phyloP scores from a whole-genome alignment of 2,888 invertebrate genomes.

The Hemaris fuciformis region DNA sequence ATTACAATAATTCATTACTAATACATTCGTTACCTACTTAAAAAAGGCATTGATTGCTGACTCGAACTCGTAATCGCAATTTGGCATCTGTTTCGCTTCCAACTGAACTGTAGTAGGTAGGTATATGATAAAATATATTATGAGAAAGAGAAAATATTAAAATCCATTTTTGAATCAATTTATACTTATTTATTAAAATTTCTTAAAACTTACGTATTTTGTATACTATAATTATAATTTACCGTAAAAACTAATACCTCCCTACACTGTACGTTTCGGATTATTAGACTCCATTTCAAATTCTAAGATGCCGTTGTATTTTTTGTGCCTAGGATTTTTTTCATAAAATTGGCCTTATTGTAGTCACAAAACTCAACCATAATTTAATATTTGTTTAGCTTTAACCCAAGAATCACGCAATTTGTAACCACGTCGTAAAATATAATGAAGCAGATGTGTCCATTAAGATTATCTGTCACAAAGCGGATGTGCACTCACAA shows the following conservation, averaged over 20 bases:
- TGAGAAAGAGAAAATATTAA: neutral
- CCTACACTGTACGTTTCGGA: neutral
- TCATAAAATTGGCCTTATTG: neutral
- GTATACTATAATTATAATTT: neutral
- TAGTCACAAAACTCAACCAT: too few species aligned
- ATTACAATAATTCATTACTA: too few species aligned
- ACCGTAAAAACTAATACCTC: neutral
- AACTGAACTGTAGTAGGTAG: too few species aligned
- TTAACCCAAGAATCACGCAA: neutral
- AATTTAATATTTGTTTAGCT: too few species aligned
- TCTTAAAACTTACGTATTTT: too few species aligned
- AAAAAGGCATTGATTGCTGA: too few species aligned
- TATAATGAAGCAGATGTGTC: conserved; percentile 17
- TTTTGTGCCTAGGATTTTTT: neutral
- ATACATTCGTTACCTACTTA: too few species aligned
- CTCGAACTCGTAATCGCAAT: too few species aligned
- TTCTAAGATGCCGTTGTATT: neutral
- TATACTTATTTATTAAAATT: too few species aligned
- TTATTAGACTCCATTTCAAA: neutral
- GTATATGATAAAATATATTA: too few species aligned
- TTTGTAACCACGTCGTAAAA: neutral
- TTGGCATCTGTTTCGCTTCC: too few species aligned
- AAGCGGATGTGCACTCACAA: conserved; percentile 45
- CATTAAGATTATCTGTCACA: conserved; percentile 36
- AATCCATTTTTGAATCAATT: too few species aligned